phyloP scores from a whole-genome alignment of 2,888 invertebrate genomes.

The Paralinhomoeus sp. region DNA sequence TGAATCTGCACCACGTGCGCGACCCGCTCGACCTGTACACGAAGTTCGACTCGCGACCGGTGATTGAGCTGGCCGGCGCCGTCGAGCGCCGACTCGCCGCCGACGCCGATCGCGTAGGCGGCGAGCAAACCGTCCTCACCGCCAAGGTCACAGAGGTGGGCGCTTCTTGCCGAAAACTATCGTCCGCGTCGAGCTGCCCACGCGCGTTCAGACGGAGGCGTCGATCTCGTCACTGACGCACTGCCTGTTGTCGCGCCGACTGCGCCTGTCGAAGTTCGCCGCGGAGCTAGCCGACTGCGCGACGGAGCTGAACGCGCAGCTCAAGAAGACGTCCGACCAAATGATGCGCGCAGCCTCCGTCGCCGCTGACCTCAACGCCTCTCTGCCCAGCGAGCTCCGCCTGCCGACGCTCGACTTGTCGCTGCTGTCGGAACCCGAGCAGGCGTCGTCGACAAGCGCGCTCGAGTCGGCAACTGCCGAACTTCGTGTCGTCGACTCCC shows the following conservation, averaged over 20 bases:
- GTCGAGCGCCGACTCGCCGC: slow-evolving; percentile 1
- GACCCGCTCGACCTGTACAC: slow-evolving; percentile 4
- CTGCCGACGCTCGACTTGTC: not conserved
- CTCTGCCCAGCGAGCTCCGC: not conserved
- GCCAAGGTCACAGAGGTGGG: slow-evolving; percentile 2
- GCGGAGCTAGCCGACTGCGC: not conserved
- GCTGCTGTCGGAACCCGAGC: too few species aligned
- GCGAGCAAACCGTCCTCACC: not conserved
- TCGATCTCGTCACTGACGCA: slow-evolving; percentile 1
- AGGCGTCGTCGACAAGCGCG: too few species aligned
- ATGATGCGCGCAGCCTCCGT: not conserved
- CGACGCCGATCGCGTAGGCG: not conserved
- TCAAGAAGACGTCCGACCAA: not conserved
- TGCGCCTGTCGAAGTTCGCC: not conserved
- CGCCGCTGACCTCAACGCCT: not conserved
- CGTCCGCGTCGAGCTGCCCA: not conserved
- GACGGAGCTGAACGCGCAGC: not conserved
- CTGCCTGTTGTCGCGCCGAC: not conserved
- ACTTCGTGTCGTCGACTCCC: too few species aligned
- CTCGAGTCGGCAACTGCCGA: too few species aligned
- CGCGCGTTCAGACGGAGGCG: slow-evolving; percentile 2
- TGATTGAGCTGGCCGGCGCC: not conserved
- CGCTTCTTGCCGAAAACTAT: not conserved
- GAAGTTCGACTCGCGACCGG: slow-evolving; percentile 1
- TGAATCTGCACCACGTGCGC: slow-evolving; percentile 3